Evolutionary conservation across 2,113 vertebrate genomes (phyloP).

Genomic region (Gallinago paraguaiae): DNA sequence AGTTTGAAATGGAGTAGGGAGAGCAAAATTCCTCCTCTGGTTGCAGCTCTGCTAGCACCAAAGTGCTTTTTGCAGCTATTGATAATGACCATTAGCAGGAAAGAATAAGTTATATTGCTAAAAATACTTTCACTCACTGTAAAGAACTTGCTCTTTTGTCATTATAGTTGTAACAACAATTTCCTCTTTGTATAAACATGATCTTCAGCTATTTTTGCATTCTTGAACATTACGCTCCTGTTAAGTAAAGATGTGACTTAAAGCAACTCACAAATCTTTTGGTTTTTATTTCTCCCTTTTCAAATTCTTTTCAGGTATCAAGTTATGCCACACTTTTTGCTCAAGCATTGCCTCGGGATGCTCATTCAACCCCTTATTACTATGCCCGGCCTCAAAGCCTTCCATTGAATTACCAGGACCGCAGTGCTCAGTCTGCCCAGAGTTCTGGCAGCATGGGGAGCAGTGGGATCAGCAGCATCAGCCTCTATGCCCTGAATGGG

Average conservation of each 20-base stretch:
- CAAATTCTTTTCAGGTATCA: slow-evolving; percentile 80
- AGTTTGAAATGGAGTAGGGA: neutral
- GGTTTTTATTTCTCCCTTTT: neutral
- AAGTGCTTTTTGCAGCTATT: neutral
- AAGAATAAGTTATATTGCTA: neutral
- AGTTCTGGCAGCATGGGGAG: slow-evolving; percentile 87
- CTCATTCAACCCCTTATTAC: slow-evolving; percentile 96
- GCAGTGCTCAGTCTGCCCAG: slow-evolving; percentile 74
- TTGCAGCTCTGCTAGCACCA: neutral
- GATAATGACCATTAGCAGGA: neutral
- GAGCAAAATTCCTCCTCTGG: neutral
- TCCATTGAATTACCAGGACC: slow-evolving; percentile 88
- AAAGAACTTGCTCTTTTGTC: neutral
- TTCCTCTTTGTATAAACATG: neutral
- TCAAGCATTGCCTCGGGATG: slow-evolving; percentile 91
- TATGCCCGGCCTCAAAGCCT: slow-evolving; percentile 92
- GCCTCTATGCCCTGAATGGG: slow-evolving; percentile 85
- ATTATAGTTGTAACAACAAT: neutral
- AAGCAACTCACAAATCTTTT: neutral
- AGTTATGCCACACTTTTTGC: slow-evolving; percentile 88
- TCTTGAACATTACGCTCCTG: neutral
- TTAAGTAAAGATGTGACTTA: neutral
- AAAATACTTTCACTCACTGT: neutral
- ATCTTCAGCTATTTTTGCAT: neutral
- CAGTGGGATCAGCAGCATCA: slow-evolving; percentile 92